A percentile compares a stretch with the other conserved stretches of the same genome.
These are phyloP conservation scores for Dunckerocampus dactyliophorus DNA, from an alignment of 2,113 vertebrate genomes.

Conservation along the genomic window DNA sequence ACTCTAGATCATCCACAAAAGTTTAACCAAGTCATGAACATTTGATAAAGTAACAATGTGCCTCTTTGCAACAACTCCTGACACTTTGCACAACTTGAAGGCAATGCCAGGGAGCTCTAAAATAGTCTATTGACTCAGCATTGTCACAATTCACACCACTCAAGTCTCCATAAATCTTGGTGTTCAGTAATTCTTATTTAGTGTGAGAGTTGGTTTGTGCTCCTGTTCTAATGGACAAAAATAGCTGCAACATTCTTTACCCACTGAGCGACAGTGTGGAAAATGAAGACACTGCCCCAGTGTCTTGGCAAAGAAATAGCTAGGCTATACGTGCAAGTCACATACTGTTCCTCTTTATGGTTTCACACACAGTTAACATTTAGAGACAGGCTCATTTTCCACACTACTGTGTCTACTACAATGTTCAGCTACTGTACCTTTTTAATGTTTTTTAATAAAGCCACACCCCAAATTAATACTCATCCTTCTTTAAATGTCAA, in stretches of 20 bases:
- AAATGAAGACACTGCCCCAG: conserved; percentile 7
- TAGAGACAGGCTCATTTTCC: background rate
- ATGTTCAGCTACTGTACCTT: background rate
- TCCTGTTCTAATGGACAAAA: conserved; percentile 11
- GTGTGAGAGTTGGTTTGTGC: conserved; percentile 9
- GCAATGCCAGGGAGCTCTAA: background rate
- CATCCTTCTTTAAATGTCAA: conserved; percentile 3
- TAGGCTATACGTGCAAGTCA: conserved; percentile 1
- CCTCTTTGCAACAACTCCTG: background rate
- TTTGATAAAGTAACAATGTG: conserved; percentile 3
- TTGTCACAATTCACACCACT: background rate
- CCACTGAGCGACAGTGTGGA: background rate
- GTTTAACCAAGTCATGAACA: background rate
- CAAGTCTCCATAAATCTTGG: background rate
- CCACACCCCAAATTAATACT: conserved; percentile 8
- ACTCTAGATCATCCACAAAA: background rate
- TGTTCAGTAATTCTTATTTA: conserved; percentile 6
- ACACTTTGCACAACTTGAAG: conserved; percentile 3
- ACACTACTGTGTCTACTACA: background rate
- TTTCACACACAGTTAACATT: conserved; percentile 17
- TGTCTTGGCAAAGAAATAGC: background rate
- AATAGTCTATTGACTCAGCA: background rate
- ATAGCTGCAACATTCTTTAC: conserved; percentile 12
- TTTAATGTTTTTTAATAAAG: background rate
- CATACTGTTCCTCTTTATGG: conserved; percentile 13